These are phyloP conservation scores for Fundulus diaphanus DNA, from an alignment of 2,797 vertebrate species.

Conservation along the genomic window DNA sequence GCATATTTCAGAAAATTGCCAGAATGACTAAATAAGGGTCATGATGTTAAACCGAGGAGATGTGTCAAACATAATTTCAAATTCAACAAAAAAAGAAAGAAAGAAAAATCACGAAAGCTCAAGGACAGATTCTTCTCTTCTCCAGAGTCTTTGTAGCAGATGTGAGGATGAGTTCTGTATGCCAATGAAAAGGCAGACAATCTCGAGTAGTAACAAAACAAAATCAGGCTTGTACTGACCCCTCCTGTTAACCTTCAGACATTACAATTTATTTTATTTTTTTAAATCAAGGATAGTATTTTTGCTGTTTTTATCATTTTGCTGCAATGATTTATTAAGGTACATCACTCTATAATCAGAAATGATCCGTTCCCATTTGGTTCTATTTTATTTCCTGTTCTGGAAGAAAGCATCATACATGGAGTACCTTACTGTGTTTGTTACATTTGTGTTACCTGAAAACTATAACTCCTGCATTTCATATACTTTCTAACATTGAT, in stretches of 20 bases:
- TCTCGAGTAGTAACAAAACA: background rate
- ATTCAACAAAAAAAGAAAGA: background rate
- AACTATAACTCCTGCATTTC: background rate
- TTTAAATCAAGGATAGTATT: background rate
- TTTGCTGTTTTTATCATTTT: background rate
- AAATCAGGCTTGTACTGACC: conserved; percentile 49
- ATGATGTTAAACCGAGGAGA: conserved; percentile 27
- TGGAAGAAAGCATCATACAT: background rate
- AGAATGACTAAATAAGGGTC: conserved; percentile 1
- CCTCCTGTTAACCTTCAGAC: conserved; percentile 30
- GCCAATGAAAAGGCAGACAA: conserved; percentile 9
- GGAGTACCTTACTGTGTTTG: background rate
- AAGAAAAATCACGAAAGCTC: conserved; percentile 31
- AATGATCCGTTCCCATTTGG: background rate
- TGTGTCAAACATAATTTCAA: conserved; percentile 1
- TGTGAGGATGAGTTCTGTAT: conserved; percentile 19
- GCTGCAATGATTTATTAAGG: background rate
- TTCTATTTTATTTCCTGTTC: background rate
- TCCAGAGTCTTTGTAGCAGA: conserved; percentile 16
- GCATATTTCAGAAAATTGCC: background rate
- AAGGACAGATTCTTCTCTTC: conserved; percentile 32
- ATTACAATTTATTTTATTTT: conserved; percentile 17
- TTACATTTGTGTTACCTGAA: background rate
- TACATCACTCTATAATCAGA: background rate
- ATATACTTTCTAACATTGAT: background rate